Evolutionary conservation across 2,797 vertebrate genomes (phyloP), one percentile per base, ranked within the genome.

Genomic region (Eupleurogrammus muticus): DNA sequence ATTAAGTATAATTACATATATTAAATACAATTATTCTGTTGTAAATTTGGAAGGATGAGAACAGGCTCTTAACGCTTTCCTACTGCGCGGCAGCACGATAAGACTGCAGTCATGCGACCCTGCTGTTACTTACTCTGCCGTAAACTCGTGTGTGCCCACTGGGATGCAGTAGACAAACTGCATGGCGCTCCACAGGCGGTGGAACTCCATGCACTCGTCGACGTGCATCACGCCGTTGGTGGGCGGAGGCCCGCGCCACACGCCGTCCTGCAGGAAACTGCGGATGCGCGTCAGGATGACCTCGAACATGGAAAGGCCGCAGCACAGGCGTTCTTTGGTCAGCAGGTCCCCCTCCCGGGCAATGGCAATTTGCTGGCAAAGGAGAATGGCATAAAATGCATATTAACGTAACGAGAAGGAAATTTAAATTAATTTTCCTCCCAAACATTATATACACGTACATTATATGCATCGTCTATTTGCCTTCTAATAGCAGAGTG

Each of bases 81-180:
- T 59, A 10, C 20, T 60, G 46, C 32, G 36, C 17, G 7, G 13
- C 48, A 49, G 12, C 42, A 5, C 14, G 51, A 32, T 19, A 23
- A 9, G 21, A 60, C 49, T n/a, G 21, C 23, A 28, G 28, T 6
- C 40, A 66, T 32, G 38, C 2, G 28, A 13, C 24, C 32, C 28
- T 9, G 60, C 17, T 9, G 19, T 28, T 12, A 90, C 98, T 93
- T 83, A 99, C 98, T 99, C 98, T 48, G 97, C 98, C 0, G 98
- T 99, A 92, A 99, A 99, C 93, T 99, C 97, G 1, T 99, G 97
- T 23, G 97, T 99, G 75, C 98, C 98, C 79, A 99, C 98, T 0
- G 98, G 97, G 87, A 99, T 99, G 92, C 97, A 99, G 94, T 99
- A 99, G 24, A 99, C 98, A 13, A 99, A 99, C 91, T 99, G 98